Conservation (phyloP, 2,113 vertebrate species). For the Sebastes fasciatus region DNA sequence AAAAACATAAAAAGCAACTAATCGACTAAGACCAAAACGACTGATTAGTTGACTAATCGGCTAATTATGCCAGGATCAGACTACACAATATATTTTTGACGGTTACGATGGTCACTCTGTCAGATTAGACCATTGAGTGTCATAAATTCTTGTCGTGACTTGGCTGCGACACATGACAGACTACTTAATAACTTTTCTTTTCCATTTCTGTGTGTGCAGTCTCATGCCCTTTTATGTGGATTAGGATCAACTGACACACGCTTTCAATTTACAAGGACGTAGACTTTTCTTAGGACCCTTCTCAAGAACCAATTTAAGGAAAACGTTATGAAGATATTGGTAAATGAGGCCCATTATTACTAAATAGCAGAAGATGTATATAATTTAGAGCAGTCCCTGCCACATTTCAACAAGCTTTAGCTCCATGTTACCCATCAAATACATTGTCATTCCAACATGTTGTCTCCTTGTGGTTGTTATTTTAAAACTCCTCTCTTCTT, state of each 20-base stretch:
- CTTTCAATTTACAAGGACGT: not conserved
- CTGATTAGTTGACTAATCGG: no score
- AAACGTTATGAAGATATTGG: not conserved
- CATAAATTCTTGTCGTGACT: not conserved
- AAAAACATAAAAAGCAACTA: no score
- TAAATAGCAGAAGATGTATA: not conserved
- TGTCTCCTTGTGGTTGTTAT: not conserved
- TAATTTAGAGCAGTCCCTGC: not conserved
- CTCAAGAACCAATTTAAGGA: not conserved
- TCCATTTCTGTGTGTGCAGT: not conserved
- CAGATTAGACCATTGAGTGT: no score
- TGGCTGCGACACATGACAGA: no score
- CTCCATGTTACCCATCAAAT: not conserved
- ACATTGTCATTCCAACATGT: not conserved
- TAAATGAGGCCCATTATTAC: not conserved
- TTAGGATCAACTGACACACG: not conserved
- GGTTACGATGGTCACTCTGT: no score
- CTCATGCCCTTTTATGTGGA: not conserved
- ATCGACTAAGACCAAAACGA: no score
- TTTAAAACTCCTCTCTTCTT: not conserved
- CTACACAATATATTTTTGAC: no score
- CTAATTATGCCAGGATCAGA: no score
- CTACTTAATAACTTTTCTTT: not conserved
- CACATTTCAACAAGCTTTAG: no score
- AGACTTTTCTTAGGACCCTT: not conserved